Conservation (phyloP, 2,113 vertebrate genomes). For the Erpornis zantholeuca region DNA sequence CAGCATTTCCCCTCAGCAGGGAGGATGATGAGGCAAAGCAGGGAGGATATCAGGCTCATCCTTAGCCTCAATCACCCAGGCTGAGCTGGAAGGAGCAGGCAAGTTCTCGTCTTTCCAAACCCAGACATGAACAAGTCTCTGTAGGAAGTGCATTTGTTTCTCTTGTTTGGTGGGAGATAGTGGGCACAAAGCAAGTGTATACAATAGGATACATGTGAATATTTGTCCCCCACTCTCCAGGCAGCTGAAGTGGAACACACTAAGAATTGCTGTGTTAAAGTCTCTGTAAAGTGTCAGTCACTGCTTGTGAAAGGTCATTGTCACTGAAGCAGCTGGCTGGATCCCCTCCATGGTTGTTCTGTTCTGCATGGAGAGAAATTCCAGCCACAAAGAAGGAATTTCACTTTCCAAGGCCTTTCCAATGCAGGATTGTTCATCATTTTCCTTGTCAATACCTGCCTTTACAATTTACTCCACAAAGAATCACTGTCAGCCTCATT, state of each 20-base stretch:
- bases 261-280: not conserved
- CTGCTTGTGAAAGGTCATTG: fast-evolving
- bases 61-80: not conserved
- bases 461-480: not conserved
- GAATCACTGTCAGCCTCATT: not conserved
- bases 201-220: fast-evolving
- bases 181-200: not conserved
- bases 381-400: not conserved
- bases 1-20: no score
- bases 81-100: not conserved
- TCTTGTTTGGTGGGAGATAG: not conserved
- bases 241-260: not conserved
- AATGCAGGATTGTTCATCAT: fast-evolving
- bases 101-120: not conserved
- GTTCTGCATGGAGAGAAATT: not conserved
- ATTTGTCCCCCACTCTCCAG: not conserved
- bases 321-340: not conserved
- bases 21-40: not conserved
- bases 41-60: not conserved
- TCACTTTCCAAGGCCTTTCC: not conserved
- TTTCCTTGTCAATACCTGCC: not conserved
- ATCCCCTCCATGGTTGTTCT: fast-evolving
- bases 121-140: not conserved
- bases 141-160: not conserved
- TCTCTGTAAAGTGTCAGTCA: not conserved